phyloP scores from a whole-genome alignment of 2,113 vertebrate genomes.

The Camelus dromedarius region DNA sequence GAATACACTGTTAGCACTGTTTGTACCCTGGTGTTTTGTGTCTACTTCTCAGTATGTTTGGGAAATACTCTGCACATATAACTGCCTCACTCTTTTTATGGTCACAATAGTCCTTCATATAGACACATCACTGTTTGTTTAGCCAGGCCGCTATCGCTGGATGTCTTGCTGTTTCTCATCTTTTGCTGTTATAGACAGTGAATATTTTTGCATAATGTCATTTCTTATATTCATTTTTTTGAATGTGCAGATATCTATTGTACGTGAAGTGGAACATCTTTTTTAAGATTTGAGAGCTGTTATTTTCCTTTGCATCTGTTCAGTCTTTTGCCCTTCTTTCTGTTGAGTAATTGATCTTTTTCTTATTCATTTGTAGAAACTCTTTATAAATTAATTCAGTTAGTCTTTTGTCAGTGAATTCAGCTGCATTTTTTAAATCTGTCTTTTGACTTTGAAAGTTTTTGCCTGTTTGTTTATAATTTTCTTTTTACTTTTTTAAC shows the following conservation, averaged over 20 bases:
- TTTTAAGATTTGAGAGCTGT: neutral
- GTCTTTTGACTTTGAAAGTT: neutral
- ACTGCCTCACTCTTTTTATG: neutral
- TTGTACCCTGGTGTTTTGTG: neutral
- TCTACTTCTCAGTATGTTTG: neutral
- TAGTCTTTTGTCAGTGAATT: neutral
- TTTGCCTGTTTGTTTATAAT: neutral
- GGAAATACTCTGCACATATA: neutral
- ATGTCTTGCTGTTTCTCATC: neutral
- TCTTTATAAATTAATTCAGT: neutral
- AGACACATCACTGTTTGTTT: neutral
- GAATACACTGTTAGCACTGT: neutral
- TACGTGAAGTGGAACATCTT: neutral
- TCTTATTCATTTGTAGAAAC: neutral
- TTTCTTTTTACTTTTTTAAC: neutral
- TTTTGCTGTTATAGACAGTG: neutral
- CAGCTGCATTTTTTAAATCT: neutral
- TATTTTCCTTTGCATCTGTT: neutral
- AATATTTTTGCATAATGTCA: neutral
- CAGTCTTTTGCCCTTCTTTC: neutral
- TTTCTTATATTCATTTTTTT: neutral
- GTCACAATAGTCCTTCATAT: fast-evolving
- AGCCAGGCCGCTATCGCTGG: neutral
- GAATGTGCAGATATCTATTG: neutral
- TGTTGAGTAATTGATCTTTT: neutral